A percentile compares a stretch with the other conserved stretches of the same genome.
These are phyloP conservation scores for Gryon sp. DNA, from an alignment of 1,140 invertebrate genomes.

Conservation along the genomic window DNA sequence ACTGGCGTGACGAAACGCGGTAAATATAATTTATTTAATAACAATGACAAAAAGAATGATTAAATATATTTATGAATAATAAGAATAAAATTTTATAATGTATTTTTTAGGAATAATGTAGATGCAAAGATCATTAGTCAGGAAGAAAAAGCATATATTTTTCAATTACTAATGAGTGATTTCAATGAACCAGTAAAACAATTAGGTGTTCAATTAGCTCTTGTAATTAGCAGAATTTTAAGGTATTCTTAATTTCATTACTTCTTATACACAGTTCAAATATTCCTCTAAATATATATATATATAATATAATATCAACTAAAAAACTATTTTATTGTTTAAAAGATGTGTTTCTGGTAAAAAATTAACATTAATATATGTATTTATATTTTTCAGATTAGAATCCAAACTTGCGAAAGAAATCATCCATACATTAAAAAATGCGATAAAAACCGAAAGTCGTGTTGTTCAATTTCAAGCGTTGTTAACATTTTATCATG, in stretches of 20 bases:
- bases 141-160: slow-evolving; percentile 88
- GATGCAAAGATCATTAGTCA: slow-evolving; percentile 72
- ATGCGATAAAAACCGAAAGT: slow-evolving; percentile 83
- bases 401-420: slow-evolving; percentile 84
- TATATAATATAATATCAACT: too few species aligned
- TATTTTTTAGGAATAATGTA: slow-evolving; percentile 1
- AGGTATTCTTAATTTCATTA: too few species aligned
- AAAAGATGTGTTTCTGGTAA: too few species aligned
- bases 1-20: slow-evolving; percentile 93
- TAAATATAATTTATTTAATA: too few species aligned
- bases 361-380: too few species aligned
- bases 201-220: slow-evolving; percentile 92
- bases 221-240: slow-evolving; percentile 92
- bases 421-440: slow-evolving; percentile 89
- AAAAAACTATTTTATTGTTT: too few species aligned
- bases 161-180: slow-evolving; percentile 85
- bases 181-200: slow-evolving; percentile 92
- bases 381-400: slow-evolving; percentile 71
- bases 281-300: too few species aligned
- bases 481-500: slow-evolving; percentile 91
- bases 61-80: too few species aligned
- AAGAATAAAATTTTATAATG: too few species aligned
- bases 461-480: slow-evolving; percentile 86
- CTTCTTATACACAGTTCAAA: neutral
- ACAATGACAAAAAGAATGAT: too few species aligned